phyloP scores from a whole-genome alignment of 2,797 vertebrate genomes.

The Tapirus indicus region DNA sequence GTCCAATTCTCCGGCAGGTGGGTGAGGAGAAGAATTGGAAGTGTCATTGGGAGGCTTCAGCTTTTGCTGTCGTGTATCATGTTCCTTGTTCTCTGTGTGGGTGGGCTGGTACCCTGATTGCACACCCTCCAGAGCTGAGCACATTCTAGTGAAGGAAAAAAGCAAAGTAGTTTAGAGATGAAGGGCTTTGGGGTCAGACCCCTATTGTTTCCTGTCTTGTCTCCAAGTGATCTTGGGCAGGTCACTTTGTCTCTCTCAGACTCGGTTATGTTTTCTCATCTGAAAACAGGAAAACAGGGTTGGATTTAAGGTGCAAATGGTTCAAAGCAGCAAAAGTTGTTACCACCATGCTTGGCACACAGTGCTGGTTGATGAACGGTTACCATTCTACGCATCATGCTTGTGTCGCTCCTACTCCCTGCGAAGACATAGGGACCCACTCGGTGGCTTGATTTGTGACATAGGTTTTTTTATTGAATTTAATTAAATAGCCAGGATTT shows the following conservation, averaged over 20 bases:
- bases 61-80: fast-evolving
- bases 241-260: background rate
- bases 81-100: background rate
- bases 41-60: background rate
- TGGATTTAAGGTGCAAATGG: background rate
- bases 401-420: background rate
- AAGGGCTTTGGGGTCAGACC: background rate
- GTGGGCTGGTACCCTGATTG: background rate
- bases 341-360: background rate
- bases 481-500: background rate
- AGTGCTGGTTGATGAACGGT: background rate
- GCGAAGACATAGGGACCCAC: background rate
- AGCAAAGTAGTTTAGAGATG: background rate
- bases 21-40: background rate
- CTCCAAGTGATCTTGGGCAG: background rate
- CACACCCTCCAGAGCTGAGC: background rate
- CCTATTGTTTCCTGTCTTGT: background rate
- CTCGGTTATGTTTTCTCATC: background rate
- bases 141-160: background rate
- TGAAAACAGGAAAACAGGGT: background rate
- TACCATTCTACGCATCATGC: too few species aligned
- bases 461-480: background rate
- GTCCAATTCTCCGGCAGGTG: background rate
- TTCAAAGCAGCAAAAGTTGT: background rate
- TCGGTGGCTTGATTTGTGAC: background rate